Base-by-base conservation (phyloP, 2,113 vertebrate genomes). In the Tragelaphus strepsiceros region DNA sequence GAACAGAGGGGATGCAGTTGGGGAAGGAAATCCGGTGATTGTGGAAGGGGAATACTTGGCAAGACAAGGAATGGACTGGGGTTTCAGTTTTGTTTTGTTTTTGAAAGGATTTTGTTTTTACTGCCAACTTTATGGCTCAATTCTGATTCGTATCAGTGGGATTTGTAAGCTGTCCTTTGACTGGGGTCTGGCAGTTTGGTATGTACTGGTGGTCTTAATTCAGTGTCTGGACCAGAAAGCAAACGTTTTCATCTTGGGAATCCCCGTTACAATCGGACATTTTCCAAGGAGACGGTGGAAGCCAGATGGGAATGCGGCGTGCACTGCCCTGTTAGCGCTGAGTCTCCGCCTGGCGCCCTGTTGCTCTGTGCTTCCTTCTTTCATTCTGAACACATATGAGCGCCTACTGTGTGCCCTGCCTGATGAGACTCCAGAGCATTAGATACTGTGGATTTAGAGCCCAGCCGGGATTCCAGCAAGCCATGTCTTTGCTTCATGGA, bases 161-260 rank as follows among this genome's bases (percentile, higher is more conserved):
- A 95, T 96, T 97, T 94, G 83, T 67, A 81, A 97, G 24, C 85
- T 87, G 67, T 51, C 83, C 22, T 85, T 96, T 91, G 96, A 74
- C 80, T 2, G 62, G 49, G 59, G 53, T 95, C 94, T 96, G 71
- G 56, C 64, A 53, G 83, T 71, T 56, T 46, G 51, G 62, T 85
- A 30, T 74, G 54, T 61, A 39, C 86, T 97, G 87, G 90, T 98
- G 90, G 88, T 90, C 95, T 94, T 95, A 88, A 95, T 95, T 96
- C 86, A n/a, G 32, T 88, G 64, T 95, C 96, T 94, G 81, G 83
- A 87, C 93, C 80, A 92, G 93, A 97, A 97, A 96, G 91, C 86
- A 96, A 94, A 87, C n/a, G 30, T 88, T 88, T 98, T 59, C 84
- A 86, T 93, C 93, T 43, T 94, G 51, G 30, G 80, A 96, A 95